Evolutionary conservation across 2,797 vertebrate species (phyloP).

Genomic region (Valencia hispanica): DNA sequence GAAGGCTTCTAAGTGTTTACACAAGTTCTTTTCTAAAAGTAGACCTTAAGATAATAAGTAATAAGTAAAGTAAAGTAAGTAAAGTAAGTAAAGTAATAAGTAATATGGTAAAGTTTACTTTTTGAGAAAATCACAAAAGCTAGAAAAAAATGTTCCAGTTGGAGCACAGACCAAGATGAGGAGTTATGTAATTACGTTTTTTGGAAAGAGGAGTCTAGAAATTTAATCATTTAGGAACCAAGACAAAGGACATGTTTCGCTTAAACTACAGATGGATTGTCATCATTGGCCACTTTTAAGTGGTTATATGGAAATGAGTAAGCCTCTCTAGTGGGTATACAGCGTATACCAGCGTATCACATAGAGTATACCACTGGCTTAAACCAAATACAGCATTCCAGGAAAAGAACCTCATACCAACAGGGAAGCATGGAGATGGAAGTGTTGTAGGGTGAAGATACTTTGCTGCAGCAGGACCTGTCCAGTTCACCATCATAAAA

Average conservation of each 20-base stretch:
- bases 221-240: background rate
- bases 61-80: too few species aligned
- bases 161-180: background rate
- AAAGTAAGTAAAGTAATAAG: too few species aligned
- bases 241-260: background rate
- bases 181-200: background rate
- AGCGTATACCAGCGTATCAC: too few species aligned
- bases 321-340: too few species aligned
- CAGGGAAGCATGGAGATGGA: background rate
- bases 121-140: background rate
- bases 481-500: background rate
- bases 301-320: too few species aligned
- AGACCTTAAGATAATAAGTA: background rate
- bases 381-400: background rate
- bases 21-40: background rate
- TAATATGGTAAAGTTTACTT: background rate
- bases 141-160: too few species aligned
- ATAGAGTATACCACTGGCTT: too few species aligned
- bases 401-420: background rate
- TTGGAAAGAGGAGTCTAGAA: background rate
- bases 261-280: too few species aligned
- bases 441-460: background rate
- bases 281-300: too few species aligned
- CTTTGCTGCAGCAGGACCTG: background rate
- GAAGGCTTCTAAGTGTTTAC: constrained; percentile 25